phyloP scores from a whole-genome alignment of 37 sponge, comb jelly and placozoan genomes.

The Crambe crambe region DNA sequence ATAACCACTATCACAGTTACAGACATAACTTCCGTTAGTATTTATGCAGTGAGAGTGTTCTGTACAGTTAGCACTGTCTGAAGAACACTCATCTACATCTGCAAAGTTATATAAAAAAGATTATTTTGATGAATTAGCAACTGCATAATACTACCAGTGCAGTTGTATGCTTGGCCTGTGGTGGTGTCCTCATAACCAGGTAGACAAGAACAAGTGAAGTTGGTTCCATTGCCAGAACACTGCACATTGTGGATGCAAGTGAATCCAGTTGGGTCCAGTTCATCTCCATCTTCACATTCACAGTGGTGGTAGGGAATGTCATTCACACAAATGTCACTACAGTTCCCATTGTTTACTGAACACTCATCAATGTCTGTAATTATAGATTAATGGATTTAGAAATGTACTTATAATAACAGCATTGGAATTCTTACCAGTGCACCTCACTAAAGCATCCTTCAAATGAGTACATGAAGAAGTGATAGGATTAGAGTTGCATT shows the following conservation, averaged over 20 bases:
- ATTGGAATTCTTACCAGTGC: not conserved
- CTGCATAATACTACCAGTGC: not conserved
- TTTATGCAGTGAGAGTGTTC: not conserved
- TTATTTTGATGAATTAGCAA: constrained; percentile 32
- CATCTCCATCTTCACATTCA: no score
- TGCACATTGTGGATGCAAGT: no score
- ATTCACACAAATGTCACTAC: no score
- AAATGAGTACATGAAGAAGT: not conserved
- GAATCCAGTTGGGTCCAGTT: no score
- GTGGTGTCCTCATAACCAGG: no score
- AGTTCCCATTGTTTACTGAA: not conserved
- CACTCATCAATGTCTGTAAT: not conserved
- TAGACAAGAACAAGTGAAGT: no score
- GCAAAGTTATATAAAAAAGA: no score
- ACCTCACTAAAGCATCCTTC: not conserved
- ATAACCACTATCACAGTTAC: constrained; percentile 24
- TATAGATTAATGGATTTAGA: not conserved
- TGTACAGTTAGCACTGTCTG: not conserved
- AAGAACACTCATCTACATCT: no score
- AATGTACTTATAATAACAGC: no score
- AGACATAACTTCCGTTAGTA: not conserved
- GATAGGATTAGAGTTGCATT: not conserved
- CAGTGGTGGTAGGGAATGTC: no score
- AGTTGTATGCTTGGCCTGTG: no score
- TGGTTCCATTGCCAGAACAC: no score